Percentiles rank a stretch among this genome's conserved stretches.
Conservation (phyloP, 1,140 invertebrate species). For the Akabosia matsudoensis region DNA sequence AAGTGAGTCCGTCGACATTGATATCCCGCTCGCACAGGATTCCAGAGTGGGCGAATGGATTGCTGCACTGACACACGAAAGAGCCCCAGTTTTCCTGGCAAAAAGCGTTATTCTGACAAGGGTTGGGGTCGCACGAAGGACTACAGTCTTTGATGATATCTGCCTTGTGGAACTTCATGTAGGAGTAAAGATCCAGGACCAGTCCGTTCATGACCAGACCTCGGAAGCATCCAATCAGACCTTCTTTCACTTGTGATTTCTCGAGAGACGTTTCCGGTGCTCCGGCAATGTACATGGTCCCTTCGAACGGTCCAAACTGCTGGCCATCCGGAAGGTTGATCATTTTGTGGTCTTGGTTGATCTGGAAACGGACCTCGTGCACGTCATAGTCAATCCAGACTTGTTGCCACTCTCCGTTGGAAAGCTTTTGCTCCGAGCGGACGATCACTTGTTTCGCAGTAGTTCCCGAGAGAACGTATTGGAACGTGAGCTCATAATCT, state of each 20-base stretch:
- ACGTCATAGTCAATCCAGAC: constrained; percentile 65
- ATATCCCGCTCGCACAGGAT: constrained; percentile 85
- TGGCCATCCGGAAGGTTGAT: constrained; percentile 77
- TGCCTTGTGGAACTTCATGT: constrained; percentile 85
- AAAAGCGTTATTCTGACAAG: constrained; percentile 82
- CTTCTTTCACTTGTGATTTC: constrained; percentile 72
- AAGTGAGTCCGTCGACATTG: constrained; percentile 83
- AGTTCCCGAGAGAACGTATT: constrained; percentile 82
- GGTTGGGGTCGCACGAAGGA: constrained; percentile 87
- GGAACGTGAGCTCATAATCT: constrained; percentile 82
- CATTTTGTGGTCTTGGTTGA: constrained; percentile 84
- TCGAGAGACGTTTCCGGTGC: constrained; percentile 76
- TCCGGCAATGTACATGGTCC: constrained; percentile 87
- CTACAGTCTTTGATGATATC: constrained; percentile 89
- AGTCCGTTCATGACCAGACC: constrained; percentile 86
- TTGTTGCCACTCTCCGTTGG: constrained; percentile 91
- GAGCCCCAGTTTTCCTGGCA: constrained; percentile 90
- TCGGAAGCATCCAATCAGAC: constrained; percentile 87
- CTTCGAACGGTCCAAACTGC: constrained; percentile 85
- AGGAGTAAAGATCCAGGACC: constrained; percentile 84
- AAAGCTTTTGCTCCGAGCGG: constrained; percentile 73
- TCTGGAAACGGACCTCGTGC: constrained; percentile 89
- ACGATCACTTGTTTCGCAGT: constrained; percentile 73
- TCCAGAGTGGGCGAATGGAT: constrained; percentile 85
- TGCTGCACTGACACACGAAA: constrained; percentile 81